Evolutionary conservation across 53 echinoderm and acorn worm species (phyloP).

Genomic region (Echinarachnius parma): DNA sequence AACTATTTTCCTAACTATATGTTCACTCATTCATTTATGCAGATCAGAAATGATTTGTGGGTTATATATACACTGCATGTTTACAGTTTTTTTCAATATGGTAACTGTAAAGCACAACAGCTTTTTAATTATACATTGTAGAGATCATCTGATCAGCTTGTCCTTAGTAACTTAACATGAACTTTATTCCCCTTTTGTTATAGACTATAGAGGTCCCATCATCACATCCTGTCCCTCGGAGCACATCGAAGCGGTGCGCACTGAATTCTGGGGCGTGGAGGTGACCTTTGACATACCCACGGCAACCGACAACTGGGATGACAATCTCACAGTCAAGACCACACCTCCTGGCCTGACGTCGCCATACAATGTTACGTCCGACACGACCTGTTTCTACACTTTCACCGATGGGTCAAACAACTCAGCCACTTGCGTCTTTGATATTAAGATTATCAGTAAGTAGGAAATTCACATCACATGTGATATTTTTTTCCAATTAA

Average conservation of each 20-base stretch:
- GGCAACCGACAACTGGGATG: constrained; percentile 57
- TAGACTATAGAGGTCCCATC: constrained; percentile 14
- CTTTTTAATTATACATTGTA: too few species aligned
- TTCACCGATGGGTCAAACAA: constrained; percentile 65
- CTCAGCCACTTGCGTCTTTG: constrained; percentile 53
- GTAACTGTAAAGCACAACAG: too few species aligned
- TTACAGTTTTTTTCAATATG: too few species aligned
- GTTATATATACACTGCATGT: too few species aligned
- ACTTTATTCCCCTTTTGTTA: background rate
- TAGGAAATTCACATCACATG: background rate
- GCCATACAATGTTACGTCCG: constrained; percentile 43
- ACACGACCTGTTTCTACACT: constrained; percentile 51
- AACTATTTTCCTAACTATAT: too few species aligned
- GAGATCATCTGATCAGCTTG: too few species aligned
- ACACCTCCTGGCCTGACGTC: constrained; percentile 57
- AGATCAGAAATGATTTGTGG: too few species aligned
- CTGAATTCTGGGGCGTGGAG: constrained; percentile 27
- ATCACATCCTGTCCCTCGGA: constrained; percentile 2
- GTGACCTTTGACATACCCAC: constrained; percentile 67
- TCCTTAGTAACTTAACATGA: too few species aligned
- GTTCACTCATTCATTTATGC: too few species aligned
- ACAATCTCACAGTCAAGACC: constrained; percentile 22
- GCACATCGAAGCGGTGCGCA: constrained; percentile 3
- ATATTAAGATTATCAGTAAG: constrained; percentile 59
- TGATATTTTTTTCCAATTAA: too few species aligned